Conservation (phyloP, 2,888 invertebrate genomes). For the Cordilura impudica region DNA sequence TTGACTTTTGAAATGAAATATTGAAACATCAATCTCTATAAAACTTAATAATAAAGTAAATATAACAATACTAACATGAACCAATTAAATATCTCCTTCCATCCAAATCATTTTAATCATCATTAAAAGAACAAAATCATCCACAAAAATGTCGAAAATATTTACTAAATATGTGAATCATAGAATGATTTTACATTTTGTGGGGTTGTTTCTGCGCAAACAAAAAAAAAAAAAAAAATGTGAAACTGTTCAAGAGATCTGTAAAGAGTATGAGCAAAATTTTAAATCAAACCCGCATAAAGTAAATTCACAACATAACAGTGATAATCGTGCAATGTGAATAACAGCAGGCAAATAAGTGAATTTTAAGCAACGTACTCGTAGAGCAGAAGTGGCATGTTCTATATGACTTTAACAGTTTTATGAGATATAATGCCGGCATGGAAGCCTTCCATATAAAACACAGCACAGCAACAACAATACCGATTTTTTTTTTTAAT, state of each 20-base stretch:
- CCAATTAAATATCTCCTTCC: not conserved
- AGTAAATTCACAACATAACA: not conserved
- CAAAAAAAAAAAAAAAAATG: no score
- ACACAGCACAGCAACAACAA: constrained; percentile 13
- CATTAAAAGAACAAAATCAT: not conserved
- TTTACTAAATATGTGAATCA: not conserved
- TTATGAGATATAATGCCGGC: not conserved
- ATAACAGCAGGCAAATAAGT: not conserved
- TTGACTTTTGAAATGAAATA: not conserved
- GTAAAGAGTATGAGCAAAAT: not conserved
- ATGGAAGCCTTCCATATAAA: not conserved
- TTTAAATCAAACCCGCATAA: not conserved
- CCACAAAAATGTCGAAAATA: not conserved
- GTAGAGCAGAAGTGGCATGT: not conserved
- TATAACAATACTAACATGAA: not conserved
- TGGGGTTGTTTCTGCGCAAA: not conserved
- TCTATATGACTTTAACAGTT: not conserved
- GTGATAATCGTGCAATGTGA: not conserved
- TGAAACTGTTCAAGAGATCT: not conserved
- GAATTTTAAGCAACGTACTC: not conserved
- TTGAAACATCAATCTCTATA: not conserved
- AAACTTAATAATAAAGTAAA: not conserved
- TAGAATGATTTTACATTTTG: not conserved
- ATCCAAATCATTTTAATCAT: not conserved
- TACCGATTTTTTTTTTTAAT: no score